Evolutionary conservation across 2,888 invertebrate genomes (phyloP), one percentile per base, ranked within the genome.

Genomic region (Phlogophora meticulosa): DNA sequence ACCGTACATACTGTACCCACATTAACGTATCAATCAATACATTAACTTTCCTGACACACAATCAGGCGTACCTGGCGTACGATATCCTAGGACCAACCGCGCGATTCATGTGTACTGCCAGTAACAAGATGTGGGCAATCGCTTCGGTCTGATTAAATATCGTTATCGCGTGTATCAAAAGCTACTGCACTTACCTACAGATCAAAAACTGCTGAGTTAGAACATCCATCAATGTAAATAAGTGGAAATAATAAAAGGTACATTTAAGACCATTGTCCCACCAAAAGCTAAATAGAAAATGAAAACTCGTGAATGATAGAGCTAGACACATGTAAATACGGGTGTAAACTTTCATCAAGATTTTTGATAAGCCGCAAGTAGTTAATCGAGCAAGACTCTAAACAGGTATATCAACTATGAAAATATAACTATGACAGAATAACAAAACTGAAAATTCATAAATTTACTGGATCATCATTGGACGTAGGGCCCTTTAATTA

Each of bases 191-290:
- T 90, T 90, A 90, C 87, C 85, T 87, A 87, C 87, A 87, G 89
- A 91, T 92, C 92, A 89, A 92, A 93, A 93, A 93, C 88, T 93
- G 94, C 94, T 94, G 93, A 93, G 91, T 89, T 92, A 91, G 90
- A 91, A 89, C 93, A 94, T 94, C 94, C 88, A 94, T 94, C 94
- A 94, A 88, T 88, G 85, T 87, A 86, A 90, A 90, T 90, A 87
- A 89, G 81, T 86, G 81, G 76, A 88, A 88, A 87, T 87, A 86
- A 85, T 88, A 85, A 86, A 80, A 86, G 85, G 83, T 82, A 69
- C 58, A 73, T 83, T 76, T 82, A 88, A 88, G 40, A 48, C 72
- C 22, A 17, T 13, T 42, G 62, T 46, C 68, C 78, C 84, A 90
- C 68, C 58, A 24, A 61, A 84, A 83, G 87, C 82, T 82, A 82